Conservation (phyloP, 2,888 invertebrate genomes). For the Pyrrhia umbra region DNA sequence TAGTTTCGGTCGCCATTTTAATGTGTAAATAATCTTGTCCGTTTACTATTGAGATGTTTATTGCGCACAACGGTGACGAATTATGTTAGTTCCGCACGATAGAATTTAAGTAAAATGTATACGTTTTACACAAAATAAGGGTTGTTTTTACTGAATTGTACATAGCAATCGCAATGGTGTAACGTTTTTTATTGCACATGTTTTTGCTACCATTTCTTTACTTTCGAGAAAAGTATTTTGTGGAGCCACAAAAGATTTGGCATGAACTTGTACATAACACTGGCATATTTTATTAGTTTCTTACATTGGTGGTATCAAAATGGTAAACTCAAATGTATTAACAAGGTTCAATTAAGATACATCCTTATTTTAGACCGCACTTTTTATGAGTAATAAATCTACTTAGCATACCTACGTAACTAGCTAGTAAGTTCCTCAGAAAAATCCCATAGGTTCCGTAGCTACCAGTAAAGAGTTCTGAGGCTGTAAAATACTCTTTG, state of each 20-base stretch:
- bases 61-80: conserved; percentile 70
- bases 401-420: too few species aligned
- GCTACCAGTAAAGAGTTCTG: too few species aligned
- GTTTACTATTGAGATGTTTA: conserved; percentile 64
- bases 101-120: conserved; percentile 39
- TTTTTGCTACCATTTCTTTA: conserved; percentile 28
- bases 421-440: too few species aligned
- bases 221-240: conserved; percentile 5
- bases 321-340: too few species aligned
- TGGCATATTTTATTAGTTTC: neutral
- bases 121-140: conserved; percentile 57
- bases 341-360: too few species aligned
- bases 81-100: conserved; percentile 68
- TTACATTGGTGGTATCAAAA: neutral
- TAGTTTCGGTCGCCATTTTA: conserved; percentile 85
- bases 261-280: neutral
- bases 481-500: too few species aligned
- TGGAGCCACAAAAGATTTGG: neutral
- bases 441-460: too few species aligned
- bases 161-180: conserved; percentile 43
- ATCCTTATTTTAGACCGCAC: too few species aligned
- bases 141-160: conserved; percentile 43
- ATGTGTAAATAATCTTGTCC: conserved; percentile 85
- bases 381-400: too few species aligned
- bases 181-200: conserved; percentile 38